A percentile compares a stretch with the other conserved stretches of the same genome.
Conservation (phyloP, 2,888 invertebrate genomes). For the Campoletis raptor region DNA sequence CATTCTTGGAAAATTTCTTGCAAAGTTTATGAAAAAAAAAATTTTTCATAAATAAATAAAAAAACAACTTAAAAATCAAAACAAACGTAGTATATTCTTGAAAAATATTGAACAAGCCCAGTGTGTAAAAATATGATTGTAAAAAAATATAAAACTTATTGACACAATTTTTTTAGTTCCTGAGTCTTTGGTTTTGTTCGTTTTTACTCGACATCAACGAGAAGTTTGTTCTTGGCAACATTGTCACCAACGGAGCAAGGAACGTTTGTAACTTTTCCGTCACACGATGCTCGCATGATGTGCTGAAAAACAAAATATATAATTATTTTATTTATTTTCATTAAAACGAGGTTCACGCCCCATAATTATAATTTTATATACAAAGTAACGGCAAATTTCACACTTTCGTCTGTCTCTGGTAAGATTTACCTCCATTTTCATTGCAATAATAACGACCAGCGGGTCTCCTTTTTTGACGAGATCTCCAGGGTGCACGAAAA, state of each 20-base stretch:
- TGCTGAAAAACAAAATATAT: slow-evolving; percentile 86
- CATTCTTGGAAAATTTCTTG: too few relatives aligned
- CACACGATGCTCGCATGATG: slow-evolving; percentile 93
- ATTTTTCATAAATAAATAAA: too few relatives aligned
- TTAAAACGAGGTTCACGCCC: too few relatives aligned
- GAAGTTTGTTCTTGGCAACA: slow-evolving; percentile 90
- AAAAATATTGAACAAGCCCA: background rate
- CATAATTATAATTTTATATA: too few relatives aligned
- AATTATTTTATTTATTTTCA: too few relatives aligned
- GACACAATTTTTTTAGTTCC: background rate
- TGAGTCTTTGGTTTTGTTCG: background rate
- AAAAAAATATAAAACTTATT: background rate
- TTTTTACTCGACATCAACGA: slow-evolving; percentile 78
- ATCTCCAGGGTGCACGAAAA: slow-evolving; percentile 93
- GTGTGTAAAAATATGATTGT: slow-evolving; percentile 1
- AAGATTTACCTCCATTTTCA: slow-evolving; percentile 98
- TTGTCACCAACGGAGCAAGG: slow-evolving; percentile 92
- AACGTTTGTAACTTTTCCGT: slow-evolving; percentile 91
- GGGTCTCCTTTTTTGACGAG: slow-evolving; percentile 94
- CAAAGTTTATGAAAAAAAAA: too few relatives aligned
- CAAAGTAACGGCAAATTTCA: too few relatives aligned
- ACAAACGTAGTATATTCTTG: background rate
- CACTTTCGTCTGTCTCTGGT: too few relatives aligned
- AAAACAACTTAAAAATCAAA: background rate
- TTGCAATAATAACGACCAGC: slow-evolving; percentile 97